Evolutionary conservation across 92 coral and sea anemone genomes (phyloP), one percentile per base, ranked within the genome.

Genomic region (Parazoanthus atlanticus): DNA sequence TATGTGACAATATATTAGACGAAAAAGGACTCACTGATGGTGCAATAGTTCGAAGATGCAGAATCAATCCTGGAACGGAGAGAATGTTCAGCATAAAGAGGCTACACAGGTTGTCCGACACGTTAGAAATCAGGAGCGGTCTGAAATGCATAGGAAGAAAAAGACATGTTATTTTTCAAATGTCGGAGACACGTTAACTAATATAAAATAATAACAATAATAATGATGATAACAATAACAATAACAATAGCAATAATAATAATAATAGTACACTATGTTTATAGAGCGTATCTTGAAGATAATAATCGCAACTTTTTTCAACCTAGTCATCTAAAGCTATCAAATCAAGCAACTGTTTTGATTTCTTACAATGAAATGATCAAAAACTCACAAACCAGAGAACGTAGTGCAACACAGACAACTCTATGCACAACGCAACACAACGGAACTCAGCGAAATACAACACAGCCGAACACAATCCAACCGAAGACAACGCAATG

Each of bases 41-140:
- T 43, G 98, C 94, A 43, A 94, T 86, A 38, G 90, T 80, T 38
- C 93, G 86, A 64, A 97, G 86, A 74, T 97, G 99, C 21, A 94
- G 90, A 31, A 94, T 88, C 64, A 97, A 88, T 32, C 98, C 99
- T 41, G 99, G 99, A 9, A 97, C 92, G 74, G 98, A 95, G 56
- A 97, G 91, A 46, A 97, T 94, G 70, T 97, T 97, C 34, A 97
- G 92, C 65, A 94, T 89, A 83, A 96, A 96, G 65, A 97, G 84
- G 79, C 98, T 95, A 67, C 94, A 92, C 61, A 95, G 89, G 79
- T 95, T 95, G 80, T 95, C 98, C 17, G 98, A 95, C 74, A 92
- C 89, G 17, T 92, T 90, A 85, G 96, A 89, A 40, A 95, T 88
- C 16, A 93, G 74, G 77, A 95, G 81, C 25, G 98, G 96, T 80